Evolutionary conservation across 2,113 vertebrate genomes (phyloP).

Genomic region (Psephotus haematonotus): DNA sequence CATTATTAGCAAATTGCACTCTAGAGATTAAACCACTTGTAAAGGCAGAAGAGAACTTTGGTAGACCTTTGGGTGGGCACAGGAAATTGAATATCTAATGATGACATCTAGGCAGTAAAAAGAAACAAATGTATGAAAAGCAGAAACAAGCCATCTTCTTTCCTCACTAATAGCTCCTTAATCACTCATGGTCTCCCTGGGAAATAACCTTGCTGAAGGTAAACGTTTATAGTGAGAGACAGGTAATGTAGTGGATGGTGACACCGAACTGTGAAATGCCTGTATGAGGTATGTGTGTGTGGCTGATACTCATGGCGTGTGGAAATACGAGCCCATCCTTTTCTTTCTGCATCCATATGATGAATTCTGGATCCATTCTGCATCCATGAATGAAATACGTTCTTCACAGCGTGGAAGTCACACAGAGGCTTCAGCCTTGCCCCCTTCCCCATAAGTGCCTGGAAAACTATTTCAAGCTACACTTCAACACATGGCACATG

Average conservation of each 20-base stretch:
- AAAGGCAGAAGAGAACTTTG: neutral
- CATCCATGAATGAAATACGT: neutral
- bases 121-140: neutral
- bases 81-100: neutral
- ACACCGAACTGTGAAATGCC: neutral
- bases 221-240: neutral
- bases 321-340: neutral
- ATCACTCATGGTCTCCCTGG: neutral
- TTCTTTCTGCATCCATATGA: neutral
- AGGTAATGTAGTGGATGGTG: neutral
- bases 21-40: neutral
- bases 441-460: too few relatives aligned
- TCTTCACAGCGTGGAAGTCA: neutral
- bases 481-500: neutral
- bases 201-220: neutral
- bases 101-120: neutral
- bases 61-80: neutral
- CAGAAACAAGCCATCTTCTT: neutral
- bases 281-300: neutral
- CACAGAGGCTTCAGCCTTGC: neutral
- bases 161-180: neutral
- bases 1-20: neutral
- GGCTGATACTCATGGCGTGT: neutral
- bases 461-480: neutral
- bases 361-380: too few relatives aligned